Evolutionary conservation across 2,888 invertebrate species (phyloP).

Genomic region (Clusia tigrina): DNA sequence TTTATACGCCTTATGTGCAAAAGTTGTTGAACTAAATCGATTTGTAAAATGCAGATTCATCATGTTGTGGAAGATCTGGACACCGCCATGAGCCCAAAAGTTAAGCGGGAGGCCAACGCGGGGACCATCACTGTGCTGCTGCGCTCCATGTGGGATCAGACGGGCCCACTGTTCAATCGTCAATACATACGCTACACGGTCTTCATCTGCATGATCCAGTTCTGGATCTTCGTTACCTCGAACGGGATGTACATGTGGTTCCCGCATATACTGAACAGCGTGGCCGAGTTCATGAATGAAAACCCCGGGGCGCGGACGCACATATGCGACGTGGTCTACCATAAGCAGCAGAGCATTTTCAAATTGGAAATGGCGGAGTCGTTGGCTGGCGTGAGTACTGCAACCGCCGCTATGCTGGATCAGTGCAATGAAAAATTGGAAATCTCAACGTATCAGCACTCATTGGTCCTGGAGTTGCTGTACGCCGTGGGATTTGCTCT

Average conservation of each 20-base stretch:
- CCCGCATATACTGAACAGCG: constrained; percentile 56
- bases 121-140: constrained; percentile 33
- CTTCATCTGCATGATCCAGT: constrained; percentile 55
- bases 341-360: constrained; percentile 31
- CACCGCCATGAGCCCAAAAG: constrained; percentile 33
- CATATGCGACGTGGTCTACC: constrained; percentile 51
- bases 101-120: constrained; percentile 7
- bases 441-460: constrained; percentile 48
- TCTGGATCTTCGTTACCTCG: constrained; percentile 52
- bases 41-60: constrained; percentile 28
- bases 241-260: constrained; percentile 60
- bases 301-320: constrained; percentile 43
- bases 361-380: constrained; percentile 21
- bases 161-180: constrained; percentile 51
- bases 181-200: constrained; percentile 50
- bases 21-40: not conserved
- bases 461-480: constrained; percentile 49
- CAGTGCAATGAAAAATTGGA: constrained; percentile 50
- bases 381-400: not conserved
- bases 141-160: constrained; percentile 56
- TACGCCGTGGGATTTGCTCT: constrained; percentile 41
- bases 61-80: constrained; percentile 46
- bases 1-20: not conserved
- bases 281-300: constrained; percentile 47
- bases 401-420: constrained; percentile 13